Evolutionary conservation across 2,888 invertebrate genomes (phyloP), one percentile per base, ranked within the genome.

Genomic region (Lamproptera curius): DNA sequence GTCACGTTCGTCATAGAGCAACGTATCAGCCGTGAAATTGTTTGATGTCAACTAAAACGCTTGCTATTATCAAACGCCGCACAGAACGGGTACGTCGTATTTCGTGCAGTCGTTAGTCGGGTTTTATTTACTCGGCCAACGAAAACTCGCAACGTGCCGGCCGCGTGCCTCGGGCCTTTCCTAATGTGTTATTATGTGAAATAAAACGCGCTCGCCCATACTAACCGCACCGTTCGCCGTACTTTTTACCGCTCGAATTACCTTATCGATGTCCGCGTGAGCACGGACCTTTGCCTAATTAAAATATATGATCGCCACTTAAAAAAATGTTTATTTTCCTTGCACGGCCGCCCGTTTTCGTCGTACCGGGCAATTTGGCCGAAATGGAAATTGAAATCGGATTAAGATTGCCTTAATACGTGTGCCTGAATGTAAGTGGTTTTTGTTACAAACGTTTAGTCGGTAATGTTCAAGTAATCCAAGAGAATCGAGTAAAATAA

Each of bases 101-200:
- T 73, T 65, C 68, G 67, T 67, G 62, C 67, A 69, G 63, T 65
- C 68, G 52, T 41, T 35, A 41, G 41, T 16, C 63, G 63, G 74
- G 71, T 80, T 80, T 77, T 83, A 84, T 84, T 85, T 85, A 73
- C 76, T 67, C 68, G 68, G 57, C 61, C 58, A 61, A 68, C 69
- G 61, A 70, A 76, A 73, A 73, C 70, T 69, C 61, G 64, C 62
- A 62, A 54, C 55, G 58, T 56, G 54, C 50, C 51, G 48, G 59
- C 67, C 69, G 70, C 73, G 68, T 70, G 74, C 75, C 66, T 57
- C 61, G 52, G 61, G 67, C 63, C 60, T 57, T 62, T 57, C 64
- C 73, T 81, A 82, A 83, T 84, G 74, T 81, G 82, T 82, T 83
- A 81, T 82, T 82, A 85, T 71, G 76, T 72, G 81, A 76, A 81